phyloP scores from a whole-genome alignment of 1,140 invertebrate genomes.

The Halictus rubicundus region DNA sequence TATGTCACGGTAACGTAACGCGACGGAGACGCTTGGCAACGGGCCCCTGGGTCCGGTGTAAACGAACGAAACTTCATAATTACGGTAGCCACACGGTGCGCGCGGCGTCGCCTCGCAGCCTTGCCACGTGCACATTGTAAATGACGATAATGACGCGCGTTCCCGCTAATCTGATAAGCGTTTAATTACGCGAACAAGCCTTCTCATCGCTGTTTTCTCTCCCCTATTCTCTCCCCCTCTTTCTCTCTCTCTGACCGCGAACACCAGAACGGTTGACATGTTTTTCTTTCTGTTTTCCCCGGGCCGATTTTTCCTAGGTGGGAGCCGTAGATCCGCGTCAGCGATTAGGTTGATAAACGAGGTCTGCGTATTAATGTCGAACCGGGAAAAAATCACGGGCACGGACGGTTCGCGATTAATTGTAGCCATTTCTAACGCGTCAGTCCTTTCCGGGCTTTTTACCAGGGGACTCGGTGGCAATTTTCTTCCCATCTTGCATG shows the following conservation, averaged over 20 bases:
- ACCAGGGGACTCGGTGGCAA: not conserved
- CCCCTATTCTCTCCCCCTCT: too few species aligned
- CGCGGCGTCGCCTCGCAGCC: slow-evolving; percentile 22
- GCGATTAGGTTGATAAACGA: not conserved
- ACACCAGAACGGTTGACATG: not conserved
- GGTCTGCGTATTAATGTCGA: not conserved
- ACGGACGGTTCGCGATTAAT: not conserved
- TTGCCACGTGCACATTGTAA: slow-evolving; percentile 21
- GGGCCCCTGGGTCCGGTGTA: slow-evolving; percentile 36
- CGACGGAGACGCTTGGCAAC: not conserved
- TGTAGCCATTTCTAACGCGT: not conserved
- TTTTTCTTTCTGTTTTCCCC: not conserved
- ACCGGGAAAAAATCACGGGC: not conserved
- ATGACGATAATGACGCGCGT: slow-evolving; percentile 54
- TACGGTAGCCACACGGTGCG: slow-evolving; percentile 47
- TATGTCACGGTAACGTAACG: slow-evolving; percentile 60
- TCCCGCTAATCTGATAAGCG: slow-evolving; percentile 66
- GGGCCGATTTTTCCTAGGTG: not conserved
- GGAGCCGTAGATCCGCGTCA: not conserved
- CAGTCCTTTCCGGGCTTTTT: too few species aligned
- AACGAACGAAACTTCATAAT: slow-evolving; percentile 68
- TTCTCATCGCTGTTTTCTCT: not conserved
- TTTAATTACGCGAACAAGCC: slow-evolving; percentile 61
- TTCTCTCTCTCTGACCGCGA: not conserved
- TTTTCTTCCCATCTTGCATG: not conserved